These are phyloP conservation scores for Erpobdella octoculata DNA, from an alignment of 2,888 invertebrate species.

Conservation along the genomic window DNA sequence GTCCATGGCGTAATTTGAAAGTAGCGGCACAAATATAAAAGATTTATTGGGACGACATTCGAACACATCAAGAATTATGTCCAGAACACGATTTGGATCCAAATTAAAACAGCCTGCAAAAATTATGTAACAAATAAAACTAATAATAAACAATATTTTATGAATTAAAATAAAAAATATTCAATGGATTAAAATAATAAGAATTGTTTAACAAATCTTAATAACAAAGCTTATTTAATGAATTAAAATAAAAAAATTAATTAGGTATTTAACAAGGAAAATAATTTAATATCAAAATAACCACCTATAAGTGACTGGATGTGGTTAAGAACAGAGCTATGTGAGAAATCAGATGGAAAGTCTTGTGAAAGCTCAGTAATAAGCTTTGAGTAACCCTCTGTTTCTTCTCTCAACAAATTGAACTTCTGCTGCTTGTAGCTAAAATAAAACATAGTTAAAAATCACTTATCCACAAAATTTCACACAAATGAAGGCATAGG, in stretches of 20 bases:
- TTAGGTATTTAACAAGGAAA: no score
- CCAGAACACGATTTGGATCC: constrained; percentile 93
- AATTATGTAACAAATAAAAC: no score
- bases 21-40: constrained; percentile 74
- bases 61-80: constrained; percentile 90
- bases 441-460: background rate
- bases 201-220: no score
- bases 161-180: no score
- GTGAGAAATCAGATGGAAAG: background rate
- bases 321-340: background rate
- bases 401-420: constrained; percentile 94
- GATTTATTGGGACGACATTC: constrained; percentile 60
- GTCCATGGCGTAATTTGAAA: constrained; percentile 80
- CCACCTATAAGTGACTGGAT: background rate
- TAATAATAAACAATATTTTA: no score
- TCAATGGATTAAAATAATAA: no score
- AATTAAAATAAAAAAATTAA: no score
- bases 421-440: constrained; percentile 99
- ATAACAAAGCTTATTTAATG: no score
- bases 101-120: constrained; percentile 83
- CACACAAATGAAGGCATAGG: background rate
- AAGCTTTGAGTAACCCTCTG: constrained; percentile 95
- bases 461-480: background rate
- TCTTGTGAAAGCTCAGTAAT: constrained; percentile 81
- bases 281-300: no score